These are phyloP conservation scores for Leptopilina drosophilae DNA, from an alignment of 2,888 invertebrate species.

Conservation along the genomic window DNA sequence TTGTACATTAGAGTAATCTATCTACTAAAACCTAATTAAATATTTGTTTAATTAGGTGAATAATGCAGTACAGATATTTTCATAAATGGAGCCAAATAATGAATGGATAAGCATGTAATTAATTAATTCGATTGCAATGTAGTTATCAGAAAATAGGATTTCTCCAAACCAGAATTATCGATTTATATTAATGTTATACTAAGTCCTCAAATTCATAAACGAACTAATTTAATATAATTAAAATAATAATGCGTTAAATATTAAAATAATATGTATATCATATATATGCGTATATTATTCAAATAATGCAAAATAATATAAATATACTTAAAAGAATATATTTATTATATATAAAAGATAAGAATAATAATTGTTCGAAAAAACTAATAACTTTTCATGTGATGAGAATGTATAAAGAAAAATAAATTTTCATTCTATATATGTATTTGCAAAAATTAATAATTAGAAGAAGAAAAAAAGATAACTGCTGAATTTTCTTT, in stretches of 20 bases:
- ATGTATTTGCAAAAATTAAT: too few species aligned
- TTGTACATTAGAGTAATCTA: background rate
- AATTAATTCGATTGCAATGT: background rate
- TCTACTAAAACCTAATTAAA: background rate
- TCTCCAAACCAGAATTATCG: background rate
- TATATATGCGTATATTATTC: too few species aligned
- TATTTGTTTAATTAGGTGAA: background rate
- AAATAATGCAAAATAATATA: too few species aligned
- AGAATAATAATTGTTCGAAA: too few species aligned
- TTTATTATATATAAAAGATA: too few species aligned
- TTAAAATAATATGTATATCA: too few species aligned
- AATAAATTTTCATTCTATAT: too few species aligned
- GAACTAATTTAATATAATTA: background rate
- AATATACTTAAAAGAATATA: too few species aligned
- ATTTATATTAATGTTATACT: too few species aligned
- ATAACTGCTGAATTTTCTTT: background rate
- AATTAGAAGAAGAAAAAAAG: background rate
- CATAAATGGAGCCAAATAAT: background rate
- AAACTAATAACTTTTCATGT: too few species aligned
- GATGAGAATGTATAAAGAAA: too few species aligned
- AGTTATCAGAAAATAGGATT: background rate
- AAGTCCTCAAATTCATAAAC: background rate
- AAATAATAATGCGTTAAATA: too few species aligned
- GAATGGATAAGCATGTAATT: background rate
- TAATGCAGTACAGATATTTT: background rate